Base-by-base conservation (phyloP, 2,797 vertebrate genomes). In the Sebastes alutus region DNA sequence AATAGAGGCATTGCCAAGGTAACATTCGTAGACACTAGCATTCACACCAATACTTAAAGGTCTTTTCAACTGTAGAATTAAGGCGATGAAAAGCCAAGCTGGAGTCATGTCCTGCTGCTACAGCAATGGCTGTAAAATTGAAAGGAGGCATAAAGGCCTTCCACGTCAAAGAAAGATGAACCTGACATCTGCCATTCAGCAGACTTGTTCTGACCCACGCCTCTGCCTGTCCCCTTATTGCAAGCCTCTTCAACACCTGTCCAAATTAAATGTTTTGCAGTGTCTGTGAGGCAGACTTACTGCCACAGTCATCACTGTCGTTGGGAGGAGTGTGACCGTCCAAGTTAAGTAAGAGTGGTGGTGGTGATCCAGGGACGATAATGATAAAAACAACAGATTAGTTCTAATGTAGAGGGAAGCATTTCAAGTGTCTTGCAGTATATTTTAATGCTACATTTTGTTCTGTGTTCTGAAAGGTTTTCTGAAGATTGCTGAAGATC, bases 151-250 rank as follows among this genome's bases (percentile, higher is more conserved):
- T 64, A 77, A 72, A 79, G 74, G 72, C 78, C 27, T 42, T 35
- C 66, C 25, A 74, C 69, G 82, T 87, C 86, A 81, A 72, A 83
- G 72, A 91, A 68, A 69, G 71, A 89, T 93, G 80, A 77, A 77
- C 89, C 91, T 95, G 81, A 89, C 90, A 89, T 92, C 75, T 94
- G 81, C 85, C 87, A 89, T 86, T 94, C 89, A 94, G 84, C 78
- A 89, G 81, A 91, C 90, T 88, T 72, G 70, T 59, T 84, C 74
- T 86, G 86, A 67, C 75, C 89, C 92, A 84, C 75, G 88, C 64
- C 72, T 83, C 52, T 68, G 78, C 74, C 79, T 78, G 74, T 86
- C 85, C 70, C 67, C 75, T 83, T 77, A 72, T 35, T 81, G 80
- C 77, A 70, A 80, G 75, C 70, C 29, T 56, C 55, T 69, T 82